phyloP scores from a whole-genome alignment of 37 sponge, comb jelly and placozoan genomes.

The Beroe ovata region DNA sequence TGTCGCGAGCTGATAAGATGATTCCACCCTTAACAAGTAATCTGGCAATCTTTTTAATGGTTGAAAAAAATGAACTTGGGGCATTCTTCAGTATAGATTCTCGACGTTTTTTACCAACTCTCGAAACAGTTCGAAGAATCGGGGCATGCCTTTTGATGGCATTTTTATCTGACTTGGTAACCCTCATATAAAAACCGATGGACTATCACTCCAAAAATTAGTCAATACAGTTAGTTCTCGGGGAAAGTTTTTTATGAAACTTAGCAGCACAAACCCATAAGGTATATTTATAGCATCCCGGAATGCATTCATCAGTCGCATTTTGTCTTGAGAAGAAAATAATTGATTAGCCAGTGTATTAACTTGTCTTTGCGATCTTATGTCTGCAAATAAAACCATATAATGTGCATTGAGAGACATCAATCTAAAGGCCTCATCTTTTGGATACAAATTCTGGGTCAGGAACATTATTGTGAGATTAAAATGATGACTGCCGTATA shows the following conservation, averaged over 20 bases:
- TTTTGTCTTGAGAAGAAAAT: background rate
- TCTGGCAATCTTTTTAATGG: too few species aligned
- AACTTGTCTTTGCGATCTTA: background rate
- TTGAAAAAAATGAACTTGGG: too few species aligned
- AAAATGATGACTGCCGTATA: slow-evolving; percentile 5
- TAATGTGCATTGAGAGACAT: slow-evolving; percentile 6
- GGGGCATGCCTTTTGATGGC: too few species aligned
- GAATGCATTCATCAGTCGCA: background rate
- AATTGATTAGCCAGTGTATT: background rate
- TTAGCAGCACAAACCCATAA: background rate
- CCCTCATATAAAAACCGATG: background rate
- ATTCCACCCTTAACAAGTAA: too few species aligned
- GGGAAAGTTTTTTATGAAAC: background rate
- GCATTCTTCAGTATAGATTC: too few species aligned
- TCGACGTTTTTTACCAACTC: too few species aligned
- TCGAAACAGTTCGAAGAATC: too few species aligned
- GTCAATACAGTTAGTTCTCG: slow-evolving; percentile 6
- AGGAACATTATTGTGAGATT: background rate
- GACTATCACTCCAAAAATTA: background rate
- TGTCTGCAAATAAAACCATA: background rate
- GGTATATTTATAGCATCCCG: background rate
- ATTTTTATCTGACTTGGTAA: too few species aligned
- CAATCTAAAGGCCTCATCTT: background rate
- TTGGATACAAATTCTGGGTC: slow-evolving; percentile 52
- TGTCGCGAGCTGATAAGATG: too few species aligned